Evolutionary conservation across 2,888 invertebrate species (phyloP), one percentile per base, ranked within the genome.

Genomic region (Hartigia nigra): DNA sequence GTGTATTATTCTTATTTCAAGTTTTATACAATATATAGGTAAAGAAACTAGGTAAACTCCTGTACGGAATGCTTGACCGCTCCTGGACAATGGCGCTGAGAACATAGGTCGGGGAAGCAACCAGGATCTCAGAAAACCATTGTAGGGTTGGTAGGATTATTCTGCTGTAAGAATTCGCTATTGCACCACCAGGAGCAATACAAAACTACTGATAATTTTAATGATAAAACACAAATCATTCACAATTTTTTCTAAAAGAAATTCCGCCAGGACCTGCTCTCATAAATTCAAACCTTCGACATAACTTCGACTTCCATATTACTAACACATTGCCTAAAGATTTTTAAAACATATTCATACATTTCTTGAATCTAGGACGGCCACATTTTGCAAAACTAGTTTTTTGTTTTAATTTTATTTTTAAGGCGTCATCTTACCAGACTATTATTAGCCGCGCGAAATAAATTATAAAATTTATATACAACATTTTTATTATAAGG

Each of bases 31-130:
- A 23, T 34, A 55, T 23, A 55, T 55, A 55, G 55, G 9, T 55
- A 55, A 23, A 55, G 55, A 23, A 2, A 23, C 23, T 55, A 23
- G 55, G 55, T 9, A 55, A 55, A 23, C 23, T 55, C 55, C 55
- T 23, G 9, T 55, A 55, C 55, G 81, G 83, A 84, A 87, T 84
- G 88, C 87, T 88, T 86, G 87, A 88, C 87, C 87, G 88, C 85
- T 77, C 83, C 80, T 81, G 86, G 86, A 88, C 87, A 88, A 88
- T 88, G 84, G 86, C 85, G 88, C 86, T 88, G 88, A 87, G 88
- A 89, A 89, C 87, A 79, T 84, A 79, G 85, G 82, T 82, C 84
- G 83, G 83, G 84, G 84, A 81, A 81, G 81, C 81, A 86, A 88
- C 77, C 88, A 88, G 89, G 89, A 84, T 84, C 83, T 78, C 87